phyloP scores from a whole-genome alignment of 2,797 vertebrate genomes.

The Mionectes olivaceus region DNA sequence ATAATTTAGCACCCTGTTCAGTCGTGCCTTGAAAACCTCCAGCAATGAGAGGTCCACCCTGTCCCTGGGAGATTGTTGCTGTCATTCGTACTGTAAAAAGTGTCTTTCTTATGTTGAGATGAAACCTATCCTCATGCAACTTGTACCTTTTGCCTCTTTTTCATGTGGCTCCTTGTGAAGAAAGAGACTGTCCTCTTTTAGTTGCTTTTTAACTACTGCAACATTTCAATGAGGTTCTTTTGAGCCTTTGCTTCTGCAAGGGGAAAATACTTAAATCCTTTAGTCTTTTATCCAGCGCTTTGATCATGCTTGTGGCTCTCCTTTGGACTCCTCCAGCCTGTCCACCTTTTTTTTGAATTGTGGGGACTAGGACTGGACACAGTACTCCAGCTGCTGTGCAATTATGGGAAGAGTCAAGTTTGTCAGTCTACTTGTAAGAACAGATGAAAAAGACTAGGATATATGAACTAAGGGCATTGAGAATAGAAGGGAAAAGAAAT shows the following conservation, averaged over 20 bases:
- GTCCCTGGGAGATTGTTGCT: not conserved
- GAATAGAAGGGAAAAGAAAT: not conserved
- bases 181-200: not conserved
- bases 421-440: not conserved
- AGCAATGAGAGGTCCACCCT: accelerated
- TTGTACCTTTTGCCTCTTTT: not conserved
- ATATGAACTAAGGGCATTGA: not conserved
- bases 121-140: not conserved
- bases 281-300: not conserved
- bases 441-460: not conserved
- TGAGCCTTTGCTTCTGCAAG: not conserved
- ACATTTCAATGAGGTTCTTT: not conserved
- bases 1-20: not conserved
- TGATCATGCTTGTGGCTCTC: not conserved
- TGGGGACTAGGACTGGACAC: not conserved
- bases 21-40: not conserved
- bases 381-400: not conserved
- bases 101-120: not conserved
- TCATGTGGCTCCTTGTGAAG: not conserved
- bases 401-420: not conserved
- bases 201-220: not conserved
- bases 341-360: not conserved
- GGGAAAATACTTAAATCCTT: not conserved
- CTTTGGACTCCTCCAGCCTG: not conserved
- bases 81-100: not conserved